Evolutionary conservation across 53 echinoderm and acorn worm genomes (phyloP).

Genomic region (Holothuria scabra): DNA sequence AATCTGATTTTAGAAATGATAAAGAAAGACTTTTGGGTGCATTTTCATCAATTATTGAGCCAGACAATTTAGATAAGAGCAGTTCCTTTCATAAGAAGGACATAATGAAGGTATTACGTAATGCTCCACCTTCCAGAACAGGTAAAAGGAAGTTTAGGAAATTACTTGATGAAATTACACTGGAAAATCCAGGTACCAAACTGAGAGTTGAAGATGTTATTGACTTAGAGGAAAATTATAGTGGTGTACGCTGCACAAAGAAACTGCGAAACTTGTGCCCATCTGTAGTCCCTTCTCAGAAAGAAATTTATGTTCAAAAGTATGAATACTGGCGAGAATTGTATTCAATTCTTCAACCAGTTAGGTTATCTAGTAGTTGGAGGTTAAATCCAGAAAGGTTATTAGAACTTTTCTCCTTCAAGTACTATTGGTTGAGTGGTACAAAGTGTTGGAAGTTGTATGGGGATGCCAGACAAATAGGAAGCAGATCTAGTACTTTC

Average conservation of each 20-base stretch:
- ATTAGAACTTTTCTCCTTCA: neutral
- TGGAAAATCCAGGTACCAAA: too few species aligned
- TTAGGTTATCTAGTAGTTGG: neutral
- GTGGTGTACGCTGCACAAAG: neutral
- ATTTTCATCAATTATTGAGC: too few species aligned
- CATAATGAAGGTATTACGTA: too few species aligned
- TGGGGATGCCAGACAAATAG: conserved; percentile 28
- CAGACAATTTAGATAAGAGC: too few species aligned
- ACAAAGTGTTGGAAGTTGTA: neutral
- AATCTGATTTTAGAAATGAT: too few species aligned
- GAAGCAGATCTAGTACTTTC: neutral
- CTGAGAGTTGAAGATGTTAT: too few species aligned
- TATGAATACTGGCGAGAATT: conserved; percentile 8
- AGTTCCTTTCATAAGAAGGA: too few species aligned
- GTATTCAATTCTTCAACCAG: neutral
- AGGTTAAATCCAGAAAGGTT: neutral
- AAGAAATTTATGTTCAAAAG: neutral
- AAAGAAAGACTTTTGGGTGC: too few species aligned
- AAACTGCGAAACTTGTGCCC: neutral
- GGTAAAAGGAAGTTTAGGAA: too few species aligned
- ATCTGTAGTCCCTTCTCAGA: neutral
- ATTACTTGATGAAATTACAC: too few species aligned
- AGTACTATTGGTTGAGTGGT: neutral
- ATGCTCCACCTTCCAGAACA: too few species aligned
- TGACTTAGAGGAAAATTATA: too few species aligned